Base-by-base conservation (phyloP, 1,140 invertebrate species). In the Marisa cornuarietis region DNA sequence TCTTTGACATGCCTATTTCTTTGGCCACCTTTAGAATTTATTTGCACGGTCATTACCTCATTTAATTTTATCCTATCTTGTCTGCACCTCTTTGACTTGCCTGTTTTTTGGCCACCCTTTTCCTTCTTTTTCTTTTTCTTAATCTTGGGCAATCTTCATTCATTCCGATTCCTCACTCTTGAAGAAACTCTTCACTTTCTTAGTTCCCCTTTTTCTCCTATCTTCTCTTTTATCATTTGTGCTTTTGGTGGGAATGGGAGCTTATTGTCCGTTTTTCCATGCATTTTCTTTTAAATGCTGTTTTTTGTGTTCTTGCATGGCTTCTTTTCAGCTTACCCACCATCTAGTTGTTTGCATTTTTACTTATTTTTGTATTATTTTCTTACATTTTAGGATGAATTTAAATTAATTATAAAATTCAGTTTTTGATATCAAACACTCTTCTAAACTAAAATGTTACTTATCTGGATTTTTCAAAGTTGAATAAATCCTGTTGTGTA, bases 191-290 rank as follows among this genome's bases (percentile, higher is more conserved):
- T 22, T 52, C 71, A 68, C 80, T 54, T 73, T 76, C 72, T 79
- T 52, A 63, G 61, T 26, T 63, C 24, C 61, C 13, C 0, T 63
- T 42, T 6, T 42, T 83, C 71, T 74, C 69, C 74, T 65, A 71
- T 58, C 79, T 81, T 76, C 76, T 81, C 74, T 68, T 72, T 81
- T 72, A 49, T 78, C 71, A 79, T 73, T 74, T n/a, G 68, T 51
- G 52, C 14, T 74, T 18, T n/a, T n/a, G n/a, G n/a, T 58, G 61
- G 26, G 9, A 11, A 31, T 31, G 65, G 22, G 22, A 11, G 11
- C 22, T 13, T 42, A 26, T 65, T 26, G 42, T 76, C 16, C 26
- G 1, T 11, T 24, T 7, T n/a, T 20, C 63, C 62, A 6, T 63
- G 13, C 7, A 9, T 18, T 75, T 75, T 20, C 16, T 16, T 73